A percentile compares a stretch with the other conserved stretches of the same genome.
phyloP scores from a whole-genome alignment of 2,888 invertebrate species.

The Sinotaia quadrata region DNA sequence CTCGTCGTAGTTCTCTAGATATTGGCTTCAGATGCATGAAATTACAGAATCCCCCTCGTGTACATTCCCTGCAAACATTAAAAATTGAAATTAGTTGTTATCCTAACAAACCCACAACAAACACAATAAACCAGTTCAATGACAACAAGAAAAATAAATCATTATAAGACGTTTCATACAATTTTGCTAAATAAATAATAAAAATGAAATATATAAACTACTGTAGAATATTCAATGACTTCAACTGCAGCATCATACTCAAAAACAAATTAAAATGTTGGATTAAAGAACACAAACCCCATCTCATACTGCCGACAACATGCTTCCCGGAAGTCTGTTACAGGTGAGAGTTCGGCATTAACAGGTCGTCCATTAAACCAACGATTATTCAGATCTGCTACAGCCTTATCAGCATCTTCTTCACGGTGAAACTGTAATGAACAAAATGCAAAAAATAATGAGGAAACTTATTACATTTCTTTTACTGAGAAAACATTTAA shows the following conservation, averaged over 20 bases:
- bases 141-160: background rate
- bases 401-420: slow-evolving; percentile 98
- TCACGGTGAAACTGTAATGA: slow-evolving; percentile 87
- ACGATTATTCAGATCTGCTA: slow-evolving; percentile 96
- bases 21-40: slow-evolving; percentile 99
- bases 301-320: slow-evolving; percentile 99
- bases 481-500: too few relatives aligned
- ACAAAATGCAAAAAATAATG: too few relatives aligned
- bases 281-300: slow-evolving; percentile 77
- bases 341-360: slow-evolving; percentile 97
- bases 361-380: slow-evolving; percentile 99
- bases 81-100: too few relatives aligned
- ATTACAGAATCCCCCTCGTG: slow-evolving; percentile 98
- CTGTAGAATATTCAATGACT: too few relatives aligned
- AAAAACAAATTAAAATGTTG: background rate
- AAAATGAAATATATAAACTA: background rate
- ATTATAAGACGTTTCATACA: background rate
- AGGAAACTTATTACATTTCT: too few relatives aligned
- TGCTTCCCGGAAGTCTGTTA: slow-evolving; percentile 99
- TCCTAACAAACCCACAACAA: too few relatives aligned
- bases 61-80: slow-evolving; percentile 86
- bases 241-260: background rate
- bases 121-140: background rate
- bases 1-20: slow-evolving; percentile 91
- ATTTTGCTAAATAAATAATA: background rate